Conservation (phyloP, 1,140 invertebrate species). For the Pseudobourletiella spinata region DNA sequence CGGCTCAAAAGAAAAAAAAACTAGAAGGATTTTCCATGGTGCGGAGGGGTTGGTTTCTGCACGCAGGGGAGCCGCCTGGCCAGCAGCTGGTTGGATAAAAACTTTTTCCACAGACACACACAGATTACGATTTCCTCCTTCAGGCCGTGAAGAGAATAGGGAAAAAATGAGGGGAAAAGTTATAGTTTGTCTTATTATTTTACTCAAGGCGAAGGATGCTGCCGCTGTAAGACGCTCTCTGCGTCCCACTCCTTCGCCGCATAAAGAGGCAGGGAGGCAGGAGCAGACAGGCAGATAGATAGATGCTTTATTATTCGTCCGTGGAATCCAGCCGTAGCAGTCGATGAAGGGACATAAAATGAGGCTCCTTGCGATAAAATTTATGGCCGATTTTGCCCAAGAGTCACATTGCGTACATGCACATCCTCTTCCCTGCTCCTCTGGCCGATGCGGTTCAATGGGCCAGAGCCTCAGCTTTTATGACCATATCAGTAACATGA, state of each 20-base stretch:
- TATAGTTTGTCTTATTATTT: slow-evolving; percentile 6
- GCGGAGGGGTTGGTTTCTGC: background rate
- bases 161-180: slow-evolving; percentile 1
- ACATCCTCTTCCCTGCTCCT: slow-evolving; percentile 9
- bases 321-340: background rate
- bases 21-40: background rate
- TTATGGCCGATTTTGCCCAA: slow-evolving; percentile 23
- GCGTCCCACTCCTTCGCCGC: background rate
- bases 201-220: too few relatives aligned
- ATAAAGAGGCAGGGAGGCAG: too few relatives aligned
- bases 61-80: too few relatives aligned
- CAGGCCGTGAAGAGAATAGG: background rate
- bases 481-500: slow-evolving; percentile 7
- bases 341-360: slow-evolving; percentile 8
- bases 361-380: slow-evolving; percentile 21
- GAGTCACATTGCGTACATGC: slow-evolving; percentile 15
- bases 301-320: background rate
- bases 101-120: too few relatives aligned
- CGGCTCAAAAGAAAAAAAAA: too few relatives aligned
- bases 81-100: too few relatives aligned
- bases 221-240: background rate
- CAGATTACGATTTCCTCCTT: slow-evolving; percentile 1
- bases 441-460: slow-evolving; percentile 23
- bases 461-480: slow-evolving; percentile 10
- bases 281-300: background rate